Evolutionary conservation across 2,888 invertebrate species (phyloP), one percentile per base, ranked within the genome.

Genomic region (Cremastinae sp.): DNA sequence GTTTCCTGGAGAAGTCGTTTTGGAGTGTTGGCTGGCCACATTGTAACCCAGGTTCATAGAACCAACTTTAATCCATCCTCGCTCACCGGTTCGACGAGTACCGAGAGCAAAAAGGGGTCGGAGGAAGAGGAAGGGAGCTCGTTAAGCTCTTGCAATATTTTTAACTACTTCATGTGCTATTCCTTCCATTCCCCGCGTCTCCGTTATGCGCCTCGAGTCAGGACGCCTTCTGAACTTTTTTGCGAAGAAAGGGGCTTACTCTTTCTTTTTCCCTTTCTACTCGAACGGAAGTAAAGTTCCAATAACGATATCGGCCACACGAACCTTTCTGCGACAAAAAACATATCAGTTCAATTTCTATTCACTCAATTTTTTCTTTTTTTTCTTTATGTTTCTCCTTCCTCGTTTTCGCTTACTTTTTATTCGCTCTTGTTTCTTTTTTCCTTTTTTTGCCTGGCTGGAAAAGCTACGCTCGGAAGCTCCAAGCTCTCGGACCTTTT

Each of bases 51-150:
- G 53, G 51, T 41, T 59, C 77, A 45, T 68, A 61, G 82, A 83
- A 81, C 80, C 78, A 85, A 86, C 82, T 87, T 88, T 88, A 87
- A 88, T 87, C 84, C 85, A 84, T 82, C 80, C 81, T 71, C 75
- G 79, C 69, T 82, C 75, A 68, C 72, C 51, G 49, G 56, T 41
- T 41, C 71, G 53, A 43, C 41, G 39, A 41, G 61, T 41, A 55
- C 12, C 8, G 41, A n/a, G 43, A 20, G 28, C 8, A 47, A 22
- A 49, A 68, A 45, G 28, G 49, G 49, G 14, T 3, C 12, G 43
- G 55, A 45, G 55, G 45, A 47, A 22, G 37, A 37, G 47, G 35
- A 37, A 49, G 58, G 14, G 28, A 28, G 49, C 69, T 73, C 73
- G 73, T 73, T 64, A 73, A 76, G 69, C 64, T 73, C 64, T 64